These are phyloP conservation scores for Rhyzopertha dominica DNA, from an alignment of 1,140 invertebrate species.

Conservation along the genomic window DNA sequence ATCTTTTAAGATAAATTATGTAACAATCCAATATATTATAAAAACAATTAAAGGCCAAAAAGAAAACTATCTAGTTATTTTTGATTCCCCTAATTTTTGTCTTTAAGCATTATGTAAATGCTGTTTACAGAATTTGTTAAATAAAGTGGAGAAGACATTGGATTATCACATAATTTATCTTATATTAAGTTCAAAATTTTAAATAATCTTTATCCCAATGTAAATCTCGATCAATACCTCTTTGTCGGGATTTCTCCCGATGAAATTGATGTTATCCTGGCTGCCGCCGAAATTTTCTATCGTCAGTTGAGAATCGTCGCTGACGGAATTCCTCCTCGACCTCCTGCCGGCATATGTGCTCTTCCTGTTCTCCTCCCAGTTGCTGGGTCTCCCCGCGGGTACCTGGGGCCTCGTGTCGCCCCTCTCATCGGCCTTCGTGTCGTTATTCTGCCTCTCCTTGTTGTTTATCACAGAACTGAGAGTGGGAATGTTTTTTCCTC, in stretches of 20 bases:
- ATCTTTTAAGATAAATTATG: no score
- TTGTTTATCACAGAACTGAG: conserved; percentile 57
- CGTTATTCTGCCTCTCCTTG: conserved; percentile 58
- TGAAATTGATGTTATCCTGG: conserved; percentile 69
- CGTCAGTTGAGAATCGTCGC: conserved; percentile 83
- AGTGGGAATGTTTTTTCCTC: conserved; percentile 71
- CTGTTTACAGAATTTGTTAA: no score
- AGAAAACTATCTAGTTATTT: no score
- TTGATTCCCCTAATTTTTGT: no score
- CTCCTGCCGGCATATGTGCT: conserved; percentile 73
- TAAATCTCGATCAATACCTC: no score
- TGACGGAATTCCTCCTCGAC: conserved; percentile 76
- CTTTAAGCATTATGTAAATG: no score
- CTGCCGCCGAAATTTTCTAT: conserved; percentile 89
- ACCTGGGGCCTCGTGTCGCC: conserved; percentile 48
- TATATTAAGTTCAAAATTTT: no score
- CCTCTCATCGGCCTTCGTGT: conserved; percentile 60
- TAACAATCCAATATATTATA: no score
- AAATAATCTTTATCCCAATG: no score
- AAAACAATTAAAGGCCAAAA: no score
- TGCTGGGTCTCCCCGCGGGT: conserved; percentile 76
- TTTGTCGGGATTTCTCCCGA: conserved; percentile 71
- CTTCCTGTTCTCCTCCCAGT: conserved; percentile 70
- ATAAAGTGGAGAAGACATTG: no score
- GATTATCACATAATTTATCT: no score